These are phyloP conservation scores for Acleris holmiana DNA, from an alignment of 2,888 invertebrate species.

Conservation along the genomic window DNA sequence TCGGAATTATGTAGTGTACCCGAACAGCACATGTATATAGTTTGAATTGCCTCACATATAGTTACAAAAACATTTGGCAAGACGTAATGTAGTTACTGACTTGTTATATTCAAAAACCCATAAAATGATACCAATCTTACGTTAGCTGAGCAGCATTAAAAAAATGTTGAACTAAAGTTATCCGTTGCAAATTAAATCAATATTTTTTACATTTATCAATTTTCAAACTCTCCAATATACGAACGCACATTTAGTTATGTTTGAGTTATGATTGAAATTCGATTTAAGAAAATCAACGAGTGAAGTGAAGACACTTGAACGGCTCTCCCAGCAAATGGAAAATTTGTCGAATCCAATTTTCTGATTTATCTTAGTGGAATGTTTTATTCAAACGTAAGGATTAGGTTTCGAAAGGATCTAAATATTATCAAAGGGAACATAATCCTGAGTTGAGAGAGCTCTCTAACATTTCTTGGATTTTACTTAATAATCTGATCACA, in stretches of 20 bases:
- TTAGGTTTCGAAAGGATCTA: constrained; percentile 25
- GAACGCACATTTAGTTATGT: constrained; percentile 18
- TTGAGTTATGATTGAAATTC: constrained; percentile 32
- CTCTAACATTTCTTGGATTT: constrained; percentile 3
- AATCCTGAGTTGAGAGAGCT: constrained; percentile 7
- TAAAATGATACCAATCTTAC: no score
- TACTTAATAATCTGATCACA: constrained; percentile 1
- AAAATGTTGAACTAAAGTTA: no score
- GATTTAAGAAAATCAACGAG: constrained; percentile 33
- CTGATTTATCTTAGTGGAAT: constrained; percentile 30
- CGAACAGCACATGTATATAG: no score
- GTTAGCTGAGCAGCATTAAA: no score
- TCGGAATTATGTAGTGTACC: no score
- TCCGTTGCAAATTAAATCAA: no score
- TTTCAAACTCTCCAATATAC: neutral
- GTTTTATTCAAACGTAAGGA: constrained; percentile 33
- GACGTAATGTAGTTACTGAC: no score
- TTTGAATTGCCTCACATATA: no score
- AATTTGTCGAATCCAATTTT: constrained; percentile 35
- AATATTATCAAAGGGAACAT: constrained; percentile 23
- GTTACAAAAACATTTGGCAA: no score
- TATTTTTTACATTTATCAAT: neutral
- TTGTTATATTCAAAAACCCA: no score
- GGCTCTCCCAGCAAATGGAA: constrained; percentile 31
- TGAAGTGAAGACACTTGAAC: constrained; percentile 30